Percentiles rank a stretch among this genome's conserved stretches.
phyloP scores from a whole-genome alignment of 2,888 invertebrate genomes.

The Polymixis lichenea region DNA sequence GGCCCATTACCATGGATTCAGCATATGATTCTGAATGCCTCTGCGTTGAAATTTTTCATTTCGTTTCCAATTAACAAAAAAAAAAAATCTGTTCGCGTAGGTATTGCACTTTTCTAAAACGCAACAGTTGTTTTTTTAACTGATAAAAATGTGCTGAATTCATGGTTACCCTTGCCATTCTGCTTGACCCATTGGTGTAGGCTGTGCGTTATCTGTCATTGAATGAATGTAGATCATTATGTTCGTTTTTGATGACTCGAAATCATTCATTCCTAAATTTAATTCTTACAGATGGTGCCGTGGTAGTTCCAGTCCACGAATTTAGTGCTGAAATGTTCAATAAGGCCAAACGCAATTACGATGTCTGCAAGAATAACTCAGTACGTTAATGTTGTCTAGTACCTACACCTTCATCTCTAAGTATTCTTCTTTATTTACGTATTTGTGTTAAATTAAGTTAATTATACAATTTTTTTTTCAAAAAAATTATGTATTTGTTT shows the following conservation, averaged over 20 bases:
- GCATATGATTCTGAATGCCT: too few relatives aligned
- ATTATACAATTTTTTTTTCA: neutral
- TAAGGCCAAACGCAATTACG: neutral
- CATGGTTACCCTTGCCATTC: too few relatives aligned
- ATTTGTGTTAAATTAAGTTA: neutral
- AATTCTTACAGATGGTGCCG: constrained; percentile 11
- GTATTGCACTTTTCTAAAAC: too few relatives aligned
- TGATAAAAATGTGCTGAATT: too few relatives aligned
- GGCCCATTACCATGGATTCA: too few relatives aligned
- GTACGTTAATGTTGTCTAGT: constrained; percentile 2
- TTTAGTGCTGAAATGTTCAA: constrained; percentile 24
- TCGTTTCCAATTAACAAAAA: too few relatives aligned
- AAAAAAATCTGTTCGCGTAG: too few relatives aligned
- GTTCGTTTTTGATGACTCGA: neutral
- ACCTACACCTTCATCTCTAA: neutral
- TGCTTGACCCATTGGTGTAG: neutral
- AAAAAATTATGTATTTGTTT: too few relatives aligned
- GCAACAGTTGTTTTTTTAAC: too few relatives aligned
- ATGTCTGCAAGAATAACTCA: constrained; percentile 9
- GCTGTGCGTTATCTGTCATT: neutral
- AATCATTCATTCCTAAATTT: neutral
- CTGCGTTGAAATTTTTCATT: too few relatives aligned
- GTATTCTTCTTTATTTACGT: neutral
- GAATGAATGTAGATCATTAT: neutral
- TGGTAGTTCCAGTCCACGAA: constrained; percentile 27